Evolutionary conservation across 2,797 vertebrate species (phyloP).

Genomic region (Melanotaenia pygmaea): DNA sequence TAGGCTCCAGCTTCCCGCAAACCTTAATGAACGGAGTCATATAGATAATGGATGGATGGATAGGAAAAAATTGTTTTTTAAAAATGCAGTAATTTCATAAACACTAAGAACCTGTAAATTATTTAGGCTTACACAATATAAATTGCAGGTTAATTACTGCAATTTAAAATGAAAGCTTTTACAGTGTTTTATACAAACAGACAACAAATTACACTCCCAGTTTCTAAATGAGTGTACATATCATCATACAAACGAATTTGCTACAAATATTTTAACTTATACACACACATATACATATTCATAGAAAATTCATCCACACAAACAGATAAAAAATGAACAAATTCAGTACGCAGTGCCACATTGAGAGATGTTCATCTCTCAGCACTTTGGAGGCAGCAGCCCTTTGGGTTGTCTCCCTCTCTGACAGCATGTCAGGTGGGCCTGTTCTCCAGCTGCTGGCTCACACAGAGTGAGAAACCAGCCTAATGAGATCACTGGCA

Average conservation of each 20-base stretch:
- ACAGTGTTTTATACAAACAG: background rate
- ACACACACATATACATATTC: background rate
- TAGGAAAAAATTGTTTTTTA: too few relatives aligned
- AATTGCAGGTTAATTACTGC: background rate
- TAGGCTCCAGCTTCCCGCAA: too few relatives aligned
- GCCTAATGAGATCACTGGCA: conserved; percentile 82
- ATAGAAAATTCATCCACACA: background rate
- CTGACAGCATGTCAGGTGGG: conserved; percentile 65
- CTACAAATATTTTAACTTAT: too few relatives aligned
- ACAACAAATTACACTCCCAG: background rate
- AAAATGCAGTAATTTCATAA: background rate
- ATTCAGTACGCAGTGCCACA: conserved; percentile 18
- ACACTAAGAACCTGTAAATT: background rate
- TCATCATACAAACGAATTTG: too few relatives aligned
- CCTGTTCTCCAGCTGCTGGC: conserved; percentile 67
- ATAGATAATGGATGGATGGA: too few relatives aligned
- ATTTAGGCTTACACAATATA: background rate
- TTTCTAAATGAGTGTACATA: background rate
- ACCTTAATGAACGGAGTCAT: too few relatives aligned
- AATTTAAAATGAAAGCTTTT: background rate
- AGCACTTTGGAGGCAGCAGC: conserved; percentile 41
- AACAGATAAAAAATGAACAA: conserved; percentile 1
- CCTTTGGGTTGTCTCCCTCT: conserved; percentile 59
- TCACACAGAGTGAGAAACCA: conserved; percentile 62
- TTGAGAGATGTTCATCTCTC: conserved; percentile 43